Evolutionary conservation across 2,113 vertebrate genomes (phyloP).

Genomic region (Laterallus jamaicensis): DNA sequence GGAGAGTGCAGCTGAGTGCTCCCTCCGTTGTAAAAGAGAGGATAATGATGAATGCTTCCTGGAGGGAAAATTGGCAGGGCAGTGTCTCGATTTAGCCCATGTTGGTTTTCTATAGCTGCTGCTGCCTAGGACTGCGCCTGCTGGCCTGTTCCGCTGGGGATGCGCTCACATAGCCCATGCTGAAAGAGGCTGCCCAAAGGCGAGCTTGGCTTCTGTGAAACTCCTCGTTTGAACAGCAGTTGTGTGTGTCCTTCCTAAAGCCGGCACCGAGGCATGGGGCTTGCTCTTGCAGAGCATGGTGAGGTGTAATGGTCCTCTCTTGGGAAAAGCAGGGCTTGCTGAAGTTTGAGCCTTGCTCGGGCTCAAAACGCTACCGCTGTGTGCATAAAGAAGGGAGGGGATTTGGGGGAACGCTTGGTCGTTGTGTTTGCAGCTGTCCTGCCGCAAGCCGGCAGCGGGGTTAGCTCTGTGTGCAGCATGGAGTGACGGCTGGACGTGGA

Average conservation of each 20-base stretch:
- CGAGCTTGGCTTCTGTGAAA: background rate
- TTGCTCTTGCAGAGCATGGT: background rate
- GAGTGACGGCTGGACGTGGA: accelerated
- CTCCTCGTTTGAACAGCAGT: background rate
- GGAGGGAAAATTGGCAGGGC: background rate
- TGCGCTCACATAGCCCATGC: background rate
- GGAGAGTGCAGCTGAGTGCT: background rate
- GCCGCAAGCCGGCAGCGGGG: accelerated
- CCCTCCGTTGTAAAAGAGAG: background rate
- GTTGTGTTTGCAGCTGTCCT: accelerated
- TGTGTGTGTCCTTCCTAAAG: background rate
- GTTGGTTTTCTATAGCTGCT: background rate
- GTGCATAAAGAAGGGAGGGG: background rate
- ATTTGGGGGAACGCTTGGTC: background rate
- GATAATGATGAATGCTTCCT: background rate
- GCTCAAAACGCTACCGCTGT: background rate
- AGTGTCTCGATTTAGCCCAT: background rate
- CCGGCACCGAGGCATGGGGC: background rate
- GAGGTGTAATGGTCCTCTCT: background rate
- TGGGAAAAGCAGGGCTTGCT: background rate
- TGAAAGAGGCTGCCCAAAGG: background rate
- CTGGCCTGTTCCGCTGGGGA: background rate
- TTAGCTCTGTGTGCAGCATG: background rate
- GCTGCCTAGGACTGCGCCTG: background rate
- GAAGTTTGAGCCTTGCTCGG: background rate